Evolutionary conservation across 2,797 vertebrate genomes (phyloP).

Genomic region (Lemur catta): DNA sequence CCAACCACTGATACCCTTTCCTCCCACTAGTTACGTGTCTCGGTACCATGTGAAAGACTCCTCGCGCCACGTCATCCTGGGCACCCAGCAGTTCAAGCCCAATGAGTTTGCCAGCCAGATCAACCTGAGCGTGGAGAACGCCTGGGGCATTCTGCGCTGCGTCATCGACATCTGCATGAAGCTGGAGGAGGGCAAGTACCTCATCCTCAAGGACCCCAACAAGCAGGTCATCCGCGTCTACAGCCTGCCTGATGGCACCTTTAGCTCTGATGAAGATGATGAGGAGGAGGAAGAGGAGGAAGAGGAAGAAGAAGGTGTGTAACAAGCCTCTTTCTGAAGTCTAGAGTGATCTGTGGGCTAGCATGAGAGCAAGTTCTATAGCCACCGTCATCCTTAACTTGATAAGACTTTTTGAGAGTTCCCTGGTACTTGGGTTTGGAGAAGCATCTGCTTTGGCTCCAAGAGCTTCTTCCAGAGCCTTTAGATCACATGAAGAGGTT

Average conservation of each 20-base stretch:
- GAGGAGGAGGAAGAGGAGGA: conserved; percentile 97
- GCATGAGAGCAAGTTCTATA: not conserved
- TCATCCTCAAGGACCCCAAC: conserved; percentile 99
- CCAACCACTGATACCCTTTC: not conserved
- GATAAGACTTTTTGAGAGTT: not conserved
- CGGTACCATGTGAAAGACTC: conserved; percentile 98
- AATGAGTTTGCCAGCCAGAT: conserved; percentile 99
- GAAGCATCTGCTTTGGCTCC: not conserved
- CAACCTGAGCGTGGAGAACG: conserved; percentile 99
- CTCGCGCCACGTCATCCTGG: conserved; percentile 94
- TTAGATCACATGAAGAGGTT: not conserved
- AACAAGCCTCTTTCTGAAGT: not conserved
- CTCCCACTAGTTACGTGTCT: conserved; percentile 91
- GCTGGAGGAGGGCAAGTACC: conserved; percentile 98
- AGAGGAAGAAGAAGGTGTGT: conserved; percentile 92
- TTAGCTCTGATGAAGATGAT: conserved; percentile 97
- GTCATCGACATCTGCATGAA: conserved; percentile 99
- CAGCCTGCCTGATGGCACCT: conserved; percentile 97
- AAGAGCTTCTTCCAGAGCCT: not conserved
- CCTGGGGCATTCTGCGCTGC: conserved; percentile 98
- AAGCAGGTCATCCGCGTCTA: conserved; percentile 99
- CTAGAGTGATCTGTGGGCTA: not conserved
- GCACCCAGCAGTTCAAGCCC: conserved; percentile 99
- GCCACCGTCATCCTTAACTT: not conserved
- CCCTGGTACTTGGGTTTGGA: too few relatives aligned